These are phyloP conservation scores for Drosophila longiperda DNA, from an alignment of 2,888 invertebrate genomes.

Conservation along the genomic window DNA sequence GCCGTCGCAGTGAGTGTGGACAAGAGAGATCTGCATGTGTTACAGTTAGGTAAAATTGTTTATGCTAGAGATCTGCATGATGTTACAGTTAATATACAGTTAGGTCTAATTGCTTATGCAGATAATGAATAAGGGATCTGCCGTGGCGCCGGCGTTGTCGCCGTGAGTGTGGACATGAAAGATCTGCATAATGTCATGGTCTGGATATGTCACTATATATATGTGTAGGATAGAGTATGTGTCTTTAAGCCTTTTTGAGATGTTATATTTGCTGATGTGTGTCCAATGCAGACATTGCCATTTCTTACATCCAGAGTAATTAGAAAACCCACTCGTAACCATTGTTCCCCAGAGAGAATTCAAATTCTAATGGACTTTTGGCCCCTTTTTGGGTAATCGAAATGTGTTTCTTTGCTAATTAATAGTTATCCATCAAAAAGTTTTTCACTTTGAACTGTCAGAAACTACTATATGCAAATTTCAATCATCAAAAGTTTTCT, in stretches of 20 bases:
- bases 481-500: constrained; percentile 58
- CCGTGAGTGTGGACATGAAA: no score
- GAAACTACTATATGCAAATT: constrained; percentile 71
- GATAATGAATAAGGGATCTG: no score
- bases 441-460: constrained; percentile 70
- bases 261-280: neutral
- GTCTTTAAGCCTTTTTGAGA: neutral
- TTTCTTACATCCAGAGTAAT: constrained; percentile 25
- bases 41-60: no score
- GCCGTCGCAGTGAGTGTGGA: no score
- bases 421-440: constrained; percentile 64
- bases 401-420: constrained; percentile 61
- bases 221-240: neutral
- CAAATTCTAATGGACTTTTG: constrained; percentile 5
- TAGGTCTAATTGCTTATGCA: no score
- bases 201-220: no score
- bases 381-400: constrained; percentile 33
- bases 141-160: no score
- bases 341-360: constrained; percentile 32
- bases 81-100: no score
- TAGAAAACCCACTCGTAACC: constrained; percentile 12
- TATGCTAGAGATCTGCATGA: no score
- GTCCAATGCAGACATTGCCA: constrained; percentile 28
- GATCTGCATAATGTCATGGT: no score
- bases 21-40: no score